Evolutionary conservation across 2,888 invertebrate genomes (phyloP), one percentile per base, ranked within the genome.

Genomic region (Byasa hedistus): DNA sequence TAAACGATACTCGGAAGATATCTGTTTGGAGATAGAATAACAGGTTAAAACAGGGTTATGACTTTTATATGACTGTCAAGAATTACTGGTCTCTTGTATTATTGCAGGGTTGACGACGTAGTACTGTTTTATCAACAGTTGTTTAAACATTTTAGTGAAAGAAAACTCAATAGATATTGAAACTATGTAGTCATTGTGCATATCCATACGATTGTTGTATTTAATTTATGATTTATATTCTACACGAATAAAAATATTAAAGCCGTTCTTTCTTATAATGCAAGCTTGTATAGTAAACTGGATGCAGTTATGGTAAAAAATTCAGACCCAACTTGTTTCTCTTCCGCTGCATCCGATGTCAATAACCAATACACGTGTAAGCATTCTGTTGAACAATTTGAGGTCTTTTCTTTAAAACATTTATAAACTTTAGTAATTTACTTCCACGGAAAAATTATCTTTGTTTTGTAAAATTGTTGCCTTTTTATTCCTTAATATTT

Each of bases 1-100:
- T 65, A 60, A 51, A 51, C 52, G 58, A 27, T 66, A 63, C 59
- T 63, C n/a, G 27, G 66, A 63, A 63, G 32, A 62, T 22, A 36
- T 66, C 17, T 60, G 39, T 32, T 44, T 55, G 36, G 36, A 58
- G 17, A 23, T n/a, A 62, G 36, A 54, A 32, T 24, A 54, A 57
- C 48, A 52, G 62, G 66, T 66, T 52, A 57, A 27, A 54, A 56
- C 39, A n/a, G 23, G 19, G 36, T n/a, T 55, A 27, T 44, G 22
- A 19, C 22, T 54, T 61, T 61, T 52, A 12, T 36, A 1, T 17
- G 56, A 17, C 10, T 44, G 39, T 61, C 57, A 65, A 51, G 24
- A 51, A 36, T 61, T 57, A 66, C 61, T 57, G 52, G 61, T 66
- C 57, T 22, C n/a, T 36, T 51, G 48, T 48, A 27, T 56, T 15